phyloP scores from a whole-genome alignment of 2,113 vertebrate species.

The Sturnus vulgaris region DNA sequence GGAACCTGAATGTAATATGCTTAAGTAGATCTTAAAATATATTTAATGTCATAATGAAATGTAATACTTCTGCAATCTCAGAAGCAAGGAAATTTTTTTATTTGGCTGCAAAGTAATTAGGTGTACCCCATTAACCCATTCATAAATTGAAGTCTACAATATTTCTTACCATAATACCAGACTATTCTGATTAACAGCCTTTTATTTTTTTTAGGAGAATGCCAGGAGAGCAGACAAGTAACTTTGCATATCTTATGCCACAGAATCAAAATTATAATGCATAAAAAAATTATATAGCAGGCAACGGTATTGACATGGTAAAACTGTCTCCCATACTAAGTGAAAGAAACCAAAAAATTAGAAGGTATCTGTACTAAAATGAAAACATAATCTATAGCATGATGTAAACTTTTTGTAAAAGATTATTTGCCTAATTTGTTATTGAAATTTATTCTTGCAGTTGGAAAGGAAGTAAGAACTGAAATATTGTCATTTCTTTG shows the following conservation, averaged over 20 bases:
- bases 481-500: neutral
- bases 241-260: neutral
- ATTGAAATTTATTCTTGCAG: neutral
- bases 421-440: neutral
- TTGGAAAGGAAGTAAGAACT: neutral
- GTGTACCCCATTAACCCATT: neutral
- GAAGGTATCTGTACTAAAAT: neutral
- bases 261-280: neutral
- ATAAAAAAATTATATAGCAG: neutral
- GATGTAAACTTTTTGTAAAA: neutral
- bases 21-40: neutral
- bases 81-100: neutral
- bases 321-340: neutral
- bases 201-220: neutral
- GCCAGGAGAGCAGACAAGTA: neutral
- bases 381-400: neutral
- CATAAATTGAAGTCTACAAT: neutral
- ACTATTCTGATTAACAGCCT: neutral
- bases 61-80: neutral
- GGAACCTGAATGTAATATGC: neutral
- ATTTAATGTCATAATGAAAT: neutral
- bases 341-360: neutral
- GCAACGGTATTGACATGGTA: accelerated
- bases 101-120: neutral
- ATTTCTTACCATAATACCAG: neutral